Percentiles rank a stretch among this genome's conserved stretches.
These are phyloP conservation scores for Phacellophora camtschatica DNA, from an alignment of 30 jellyfish, hydroid and myxozoan genomes.

Conservation along the genomic window DNA sequence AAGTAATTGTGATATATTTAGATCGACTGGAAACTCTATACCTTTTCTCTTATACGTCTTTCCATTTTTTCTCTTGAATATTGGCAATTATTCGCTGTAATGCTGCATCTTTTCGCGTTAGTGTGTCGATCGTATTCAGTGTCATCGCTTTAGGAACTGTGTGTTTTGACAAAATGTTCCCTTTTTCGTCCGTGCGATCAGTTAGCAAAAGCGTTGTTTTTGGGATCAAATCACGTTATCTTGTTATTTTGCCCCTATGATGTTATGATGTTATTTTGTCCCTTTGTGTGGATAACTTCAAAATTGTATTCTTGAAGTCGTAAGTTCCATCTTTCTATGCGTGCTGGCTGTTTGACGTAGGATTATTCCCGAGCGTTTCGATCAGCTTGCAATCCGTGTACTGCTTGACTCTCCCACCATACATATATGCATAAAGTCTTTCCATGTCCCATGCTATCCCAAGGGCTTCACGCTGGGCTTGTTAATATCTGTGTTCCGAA, in stretches of 20 bases:
- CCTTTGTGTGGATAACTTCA: slow-evolving; percentile 28
- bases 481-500: too few species aligned
- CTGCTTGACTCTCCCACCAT: too few species aligned
- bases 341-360: background rate
- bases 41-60: too few species aligned
- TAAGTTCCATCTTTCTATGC: slow-evolving; percentile 17
- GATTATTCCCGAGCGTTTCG: background rate
- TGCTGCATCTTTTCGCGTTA: slow-evolving; percentile 17
- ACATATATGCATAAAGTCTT: too few species aligned
- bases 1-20: slow-evolving; percentile 16
- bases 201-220: too few species aligned
- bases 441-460: too few species aligned
- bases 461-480: too few species aligned
- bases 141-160: slow-evolving; percentile 39
- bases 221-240: too few species aligned
- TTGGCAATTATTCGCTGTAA: too few species aligned
- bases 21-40: slow-evolving; percentile 20
- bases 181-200: slow-evolving; percentile 37
- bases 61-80: too few species aligned
- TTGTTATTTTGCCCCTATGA: too few species aligned
- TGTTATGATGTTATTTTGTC: slow-evolving; percentile 29
- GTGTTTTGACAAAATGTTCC: background rate
- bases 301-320: slow-evolving; percentile 8
- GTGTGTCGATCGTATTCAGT: background rate
- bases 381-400: too few species aligned